phyloP scores from a whole-genome alignment of 1,140 invertebrate genomes.

The Dendrolimus punctatus region DNA sequence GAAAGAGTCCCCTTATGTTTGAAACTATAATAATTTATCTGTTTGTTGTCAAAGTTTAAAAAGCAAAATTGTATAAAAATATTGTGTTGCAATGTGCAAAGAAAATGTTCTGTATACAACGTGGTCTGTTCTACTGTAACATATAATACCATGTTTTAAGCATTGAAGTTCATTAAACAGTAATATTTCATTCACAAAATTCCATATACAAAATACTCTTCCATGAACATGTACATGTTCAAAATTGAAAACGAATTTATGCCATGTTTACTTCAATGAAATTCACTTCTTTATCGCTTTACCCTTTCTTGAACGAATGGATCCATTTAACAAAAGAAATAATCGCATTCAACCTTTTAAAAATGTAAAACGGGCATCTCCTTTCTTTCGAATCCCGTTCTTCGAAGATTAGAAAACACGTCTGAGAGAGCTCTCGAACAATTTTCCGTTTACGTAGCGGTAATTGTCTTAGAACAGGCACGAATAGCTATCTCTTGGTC shows the following conservation, averaged over 20 bases:
- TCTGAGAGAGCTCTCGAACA: slow-evolving; percentile 52
- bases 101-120: no score
- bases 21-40: no score
- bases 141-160: no score
- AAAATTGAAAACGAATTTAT: background rate
- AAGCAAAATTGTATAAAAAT: no score
- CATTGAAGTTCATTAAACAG: no score
- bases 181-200: no score
- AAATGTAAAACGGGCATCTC: slow-evolving; percentile 25
- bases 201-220: no score
- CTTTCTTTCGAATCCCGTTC: slow-evolving; percentile 29
- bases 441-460: slow-evolving; percentile 64
- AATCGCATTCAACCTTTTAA: slow-evolving; percentile 20
- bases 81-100: no score
- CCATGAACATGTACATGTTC: no score
- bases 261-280: slow-evolving; percentile 12
- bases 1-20: no score
- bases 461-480: slow-evolving; percentile 63
- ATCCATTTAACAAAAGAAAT: slow-evolving; percentile 14
- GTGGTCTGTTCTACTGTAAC: no score
- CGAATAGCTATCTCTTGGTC: slow-evolving; percentile 37
- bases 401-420: slow-evolving; percentile 56
- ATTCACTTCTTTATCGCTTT: slow-evolving; percentile 4
- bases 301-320: slow-evolving; percentile 5
- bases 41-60: no score